A percentile compares a stretch with the other conserved stretches of the same genome.
phyloP scores from a whole-genome alignment of 2,797 vertebrate species.

The Rallus crepitans region DNA sequence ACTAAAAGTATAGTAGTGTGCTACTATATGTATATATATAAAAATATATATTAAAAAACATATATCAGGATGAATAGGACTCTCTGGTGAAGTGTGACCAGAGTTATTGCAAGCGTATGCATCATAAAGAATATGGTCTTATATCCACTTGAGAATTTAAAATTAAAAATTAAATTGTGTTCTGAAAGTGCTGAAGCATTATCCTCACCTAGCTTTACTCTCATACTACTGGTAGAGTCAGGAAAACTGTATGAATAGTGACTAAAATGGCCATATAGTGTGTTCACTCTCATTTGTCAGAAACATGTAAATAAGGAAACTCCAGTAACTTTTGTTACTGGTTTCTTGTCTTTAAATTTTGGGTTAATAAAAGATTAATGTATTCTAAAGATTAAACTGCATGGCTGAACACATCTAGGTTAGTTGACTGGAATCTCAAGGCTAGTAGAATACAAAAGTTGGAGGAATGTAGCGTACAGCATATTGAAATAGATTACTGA shows the following conservation, averaged over 20 bases:
- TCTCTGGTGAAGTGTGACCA: background rate
- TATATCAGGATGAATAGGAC: background rate
- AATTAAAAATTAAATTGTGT: background rate
- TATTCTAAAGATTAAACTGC: conserved; percentile 82
- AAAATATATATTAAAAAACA: too few relatives aligned
- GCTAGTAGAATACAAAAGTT: conserved; percentile 60
- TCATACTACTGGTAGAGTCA: background rate
- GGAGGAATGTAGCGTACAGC: conserved; percentile 44
- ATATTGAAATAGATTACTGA: conserved; percentile 67
- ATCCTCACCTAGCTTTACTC: background rate
- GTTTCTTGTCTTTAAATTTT: conserved; percentile 3
- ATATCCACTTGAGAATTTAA: background rate
- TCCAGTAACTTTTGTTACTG: background rate
- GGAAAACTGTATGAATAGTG: background rate
- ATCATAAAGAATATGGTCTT: background rate
- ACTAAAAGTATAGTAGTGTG: background rate
- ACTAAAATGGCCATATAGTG: background rate
- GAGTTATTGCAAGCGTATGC: background rate
- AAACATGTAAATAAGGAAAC: background rate
- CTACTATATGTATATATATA: too few relatives aligned
- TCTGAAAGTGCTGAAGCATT: background rate
- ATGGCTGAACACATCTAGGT: conserved; percentile 80
- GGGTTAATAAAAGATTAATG: conserved; percentile 64
- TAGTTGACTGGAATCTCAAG: conserved; percentile 79
- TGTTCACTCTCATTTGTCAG: background rate